Conservation (phyloP, 2,888 invertebrate genomes). For the Rosalia funebris region DNA sequence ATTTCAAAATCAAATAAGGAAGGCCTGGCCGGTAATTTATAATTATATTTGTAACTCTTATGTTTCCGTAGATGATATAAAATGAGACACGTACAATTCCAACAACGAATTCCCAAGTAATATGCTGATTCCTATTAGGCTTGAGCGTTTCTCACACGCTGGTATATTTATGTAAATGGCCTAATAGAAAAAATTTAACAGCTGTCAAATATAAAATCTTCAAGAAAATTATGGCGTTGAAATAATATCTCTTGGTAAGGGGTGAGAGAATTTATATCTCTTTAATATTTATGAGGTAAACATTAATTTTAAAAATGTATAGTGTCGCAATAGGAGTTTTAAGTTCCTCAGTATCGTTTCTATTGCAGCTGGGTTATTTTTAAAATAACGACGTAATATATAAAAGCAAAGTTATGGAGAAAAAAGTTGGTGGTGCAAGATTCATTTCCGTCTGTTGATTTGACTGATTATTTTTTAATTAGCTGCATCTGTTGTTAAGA, state of each 20-base stretch:
- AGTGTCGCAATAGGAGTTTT: not conserved
- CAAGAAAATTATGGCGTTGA: not conserved
- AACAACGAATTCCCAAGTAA: not conserved
- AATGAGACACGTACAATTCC: too few relatives aligned
- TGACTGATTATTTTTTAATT: too few relatives aligned
- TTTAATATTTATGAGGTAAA: conserved; percentile 1
- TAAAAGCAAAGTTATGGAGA: not conserved
- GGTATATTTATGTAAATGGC: not conserved
- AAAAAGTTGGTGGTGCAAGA: not conserved
- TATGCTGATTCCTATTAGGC: not conserved
- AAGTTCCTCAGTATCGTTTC: not conserved
- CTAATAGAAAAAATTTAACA: conserved; percentile 1
- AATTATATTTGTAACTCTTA: too few relatives aligned
- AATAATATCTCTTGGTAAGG: not conserved
- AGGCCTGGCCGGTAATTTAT: too few relatives aligned
- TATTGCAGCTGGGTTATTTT: not conserved
- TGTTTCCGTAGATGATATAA: too few relatives aligned
- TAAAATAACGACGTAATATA: not conserved
- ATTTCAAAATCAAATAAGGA: too few relatives aligned
- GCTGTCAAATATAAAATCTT: not conserved
- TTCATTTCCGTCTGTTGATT: too few relatives aligned
- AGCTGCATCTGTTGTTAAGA: too few relatives aligned
- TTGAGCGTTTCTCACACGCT: not conserved
- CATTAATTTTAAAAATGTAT: conserved; percentile 2
- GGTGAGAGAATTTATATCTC: conserved; percentile 4